Evolutionary conservation across 2,797 vertebrate species (phyloP).

Genomic region (Typhlichthys subterraneus): DNA sequence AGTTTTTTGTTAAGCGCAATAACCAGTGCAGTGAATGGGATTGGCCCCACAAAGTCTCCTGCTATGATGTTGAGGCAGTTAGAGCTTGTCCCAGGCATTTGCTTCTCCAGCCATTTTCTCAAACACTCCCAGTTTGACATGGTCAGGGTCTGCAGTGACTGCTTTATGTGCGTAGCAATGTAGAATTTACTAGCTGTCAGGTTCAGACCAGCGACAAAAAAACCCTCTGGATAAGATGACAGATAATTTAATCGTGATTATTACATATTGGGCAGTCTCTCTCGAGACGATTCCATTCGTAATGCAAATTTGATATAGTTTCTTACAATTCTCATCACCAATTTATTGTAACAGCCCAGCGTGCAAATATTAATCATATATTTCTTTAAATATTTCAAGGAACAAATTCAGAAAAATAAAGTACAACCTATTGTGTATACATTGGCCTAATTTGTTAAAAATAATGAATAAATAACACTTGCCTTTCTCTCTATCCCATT

Average conservation of each 20-base stretch:
- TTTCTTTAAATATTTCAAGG: too few relatives aligned
- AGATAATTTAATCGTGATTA: not conserved
- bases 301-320: too few relatives aligned
- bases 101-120: slow-evolving; percentile 81
- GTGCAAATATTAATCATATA: too few relatives aligned
- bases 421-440: too few relatives aligned
- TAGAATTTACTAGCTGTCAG: slow-evolving; percentile 82
- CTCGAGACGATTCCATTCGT: too few relatives aligned
- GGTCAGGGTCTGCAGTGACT: slow-evolving; percentile 82
- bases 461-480: too few relatives aligned
- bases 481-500: too few relatives aligned
- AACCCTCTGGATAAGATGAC: slow-evolving; percentile 61
- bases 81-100: slow-evolving; percentile 75
- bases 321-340: too few relatives aligned
- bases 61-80: slow-evolving; percentile 88
- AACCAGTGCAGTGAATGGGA: slow-evolving; percentile 80
- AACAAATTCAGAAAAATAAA: too few relatives aligned
- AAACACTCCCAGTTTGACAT: slow-evolving; percentile 75
- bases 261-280: not conserved
- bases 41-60: slow-evolving; percentile 85
- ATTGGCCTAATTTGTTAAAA: too few relatives aligned
- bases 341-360: too few relatives aligned
- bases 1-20: slow-evolving; percentile 86
- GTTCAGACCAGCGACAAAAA: slow-evolving; percentile 90
- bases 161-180: slow-evolving; percentile 71